A percentile compares a stretch with the other conserved stretches of the same genome.
phyloP scores from a whole-genome alignment of 2,797 vertebrate genomes.

The Ctenopoma multispine region DNA sequence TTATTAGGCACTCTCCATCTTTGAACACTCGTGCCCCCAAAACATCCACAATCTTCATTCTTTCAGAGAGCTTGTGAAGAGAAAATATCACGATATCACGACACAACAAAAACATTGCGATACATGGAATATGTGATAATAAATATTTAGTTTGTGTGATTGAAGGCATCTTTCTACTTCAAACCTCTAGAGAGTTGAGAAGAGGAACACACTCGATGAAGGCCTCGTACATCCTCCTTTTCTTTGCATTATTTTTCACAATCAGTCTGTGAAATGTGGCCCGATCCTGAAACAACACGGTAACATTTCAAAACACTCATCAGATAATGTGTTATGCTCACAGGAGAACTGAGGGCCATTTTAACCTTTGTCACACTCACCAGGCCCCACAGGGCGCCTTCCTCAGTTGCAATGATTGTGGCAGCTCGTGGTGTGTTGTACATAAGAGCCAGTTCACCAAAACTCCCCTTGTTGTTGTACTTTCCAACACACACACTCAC shows the following conservation, averaged over 20 bases:
- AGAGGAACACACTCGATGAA: conserved; percentile 95
- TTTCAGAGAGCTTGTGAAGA: conserved; percentile 86
- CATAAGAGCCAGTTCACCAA: conserved; percentile 96
- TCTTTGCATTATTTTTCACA: conserved; percentile 95
- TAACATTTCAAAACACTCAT: neutral
- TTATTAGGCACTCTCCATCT: conserved; percentile 90
- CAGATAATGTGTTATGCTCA: neutral
- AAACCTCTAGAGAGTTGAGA: conserved; percentile 93
- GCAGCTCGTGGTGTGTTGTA: conserved; percentile 97
- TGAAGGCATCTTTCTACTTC: neutral
- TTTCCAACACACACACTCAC: conserved; percentile 87
- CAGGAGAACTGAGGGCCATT: neutral
- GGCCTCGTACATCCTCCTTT: conserved; percentile 91
- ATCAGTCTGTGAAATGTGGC: conserved; percentile 96
- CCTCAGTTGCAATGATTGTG: conserved; percentile 90
- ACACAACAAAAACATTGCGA: neutral
- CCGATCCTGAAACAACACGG: conserved; percentile 87
- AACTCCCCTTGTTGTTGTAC: conserved; percentile 95
- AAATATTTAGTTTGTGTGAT: neutral
- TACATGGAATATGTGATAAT: neutral
- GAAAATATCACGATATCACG: neutral
- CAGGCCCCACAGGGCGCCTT: conserved; percentile 94
- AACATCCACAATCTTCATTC: conserved; percentile 97
- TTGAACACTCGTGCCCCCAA: conserved; percentile 89
- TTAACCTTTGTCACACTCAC: conserved; percentile 80